Evolutionary conservation across 1,140 invertebrate species (phyloP).

Genomic region (Elysia chlorotica): DNA sequence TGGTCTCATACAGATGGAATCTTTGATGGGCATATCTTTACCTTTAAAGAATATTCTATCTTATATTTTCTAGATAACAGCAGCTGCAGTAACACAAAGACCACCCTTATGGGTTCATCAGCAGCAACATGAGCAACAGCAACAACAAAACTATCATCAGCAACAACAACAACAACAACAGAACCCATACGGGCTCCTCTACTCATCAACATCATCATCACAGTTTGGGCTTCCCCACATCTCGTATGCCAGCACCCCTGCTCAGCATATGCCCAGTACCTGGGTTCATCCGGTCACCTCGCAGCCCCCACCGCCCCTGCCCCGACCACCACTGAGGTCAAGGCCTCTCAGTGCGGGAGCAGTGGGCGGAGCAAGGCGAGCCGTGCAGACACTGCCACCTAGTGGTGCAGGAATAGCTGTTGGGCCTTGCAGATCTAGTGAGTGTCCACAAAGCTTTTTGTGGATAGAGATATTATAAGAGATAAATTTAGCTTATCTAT

Average conservation of each 20-base stretch:
- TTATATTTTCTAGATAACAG: too few relatives aligned
- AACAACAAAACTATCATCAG: too few relatives aligned
- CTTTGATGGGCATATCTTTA: too few relatives aligned
- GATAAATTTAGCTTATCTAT: too few relatives aligned
- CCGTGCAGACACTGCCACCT: constrained; percentile 5
- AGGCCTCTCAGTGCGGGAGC: constrained; percentile 55
- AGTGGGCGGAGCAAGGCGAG: constrained; percentile 24
- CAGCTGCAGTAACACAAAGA: constrained; percentile 50
- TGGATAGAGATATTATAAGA: too few relatives aligned
- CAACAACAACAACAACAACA: too few relatives aligned
- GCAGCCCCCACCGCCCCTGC: constrained; percentile 32
- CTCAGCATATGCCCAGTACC: constrained; percentile 27
- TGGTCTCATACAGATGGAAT: not conserved
- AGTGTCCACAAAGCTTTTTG: too few relatives aligned
- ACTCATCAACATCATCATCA: too few relatives aligned
- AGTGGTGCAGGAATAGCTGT: constrained; percentile 2
- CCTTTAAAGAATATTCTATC: too few relatives aligned
- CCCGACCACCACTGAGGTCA: constrained; percentile 46
- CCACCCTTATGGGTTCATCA: constrained; percentile 50
- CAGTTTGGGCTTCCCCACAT: constrained; percentile 42
- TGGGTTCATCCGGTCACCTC: constrained; percentile 29
- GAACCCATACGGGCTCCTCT: too few relatives aligned
- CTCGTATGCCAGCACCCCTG: constrained; percentile 8
- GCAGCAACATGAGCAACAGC: too few relatives aligned
- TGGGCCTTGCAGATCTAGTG: not conserved